These are phyloP conservation scores for Nyctibius bracteatus DNA, from an alignment of 2,113 vertebrate genomes.

Conservation along the genomic window DNA sequence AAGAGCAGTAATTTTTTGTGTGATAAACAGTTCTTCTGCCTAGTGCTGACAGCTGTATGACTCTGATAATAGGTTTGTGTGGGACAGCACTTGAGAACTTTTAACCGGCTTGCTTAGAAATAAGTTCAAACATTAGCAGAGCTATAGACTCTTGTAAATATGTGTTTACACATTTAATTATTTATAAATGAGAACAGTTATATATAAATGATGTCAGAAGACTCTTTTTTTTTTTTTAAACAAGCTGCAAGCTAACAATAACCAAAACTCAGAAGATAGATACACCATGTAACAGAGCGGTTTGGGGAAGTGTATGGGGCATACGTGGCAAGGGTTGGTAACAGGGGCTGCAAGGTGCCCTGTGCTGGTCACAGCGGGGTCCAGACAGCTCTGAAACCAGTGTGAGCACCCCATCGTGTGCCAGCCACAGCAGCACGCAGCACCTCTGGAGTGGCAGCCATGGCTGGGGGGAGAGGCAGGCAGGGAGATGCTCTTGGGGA, in stretches of 20 bases:
- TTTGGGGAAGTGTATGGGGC: neutral
- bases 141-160: neutral
- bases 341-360: neutral
- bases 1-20: neutral
- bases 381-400: neutral
- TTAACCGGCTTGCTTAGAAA: neutral
- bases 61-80: neutral
- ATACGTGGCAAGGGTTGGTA: accelerated
- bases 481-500: neutral
- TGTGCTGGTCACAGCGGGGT: neutral
- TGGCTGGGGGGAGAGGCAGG: neutral
- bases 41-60: neutral
- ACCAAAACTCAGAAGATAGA: neutral
- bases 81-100: neutral
- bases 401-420: neutral
- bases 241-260: neutral
- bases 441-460: neutral
- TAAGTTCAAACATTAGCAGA: neutral
- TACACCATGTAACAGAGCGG: accelerated
- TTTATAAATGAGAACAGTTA: neutral
- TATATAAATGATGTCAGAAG: neutral
- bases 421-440: neutral
- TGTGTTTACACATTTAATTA: neutral
- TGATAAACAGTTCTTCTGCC: neutral
- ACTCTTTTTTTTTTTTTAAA: neutral